phyloP scores from a whole-genome alignment of 2,888 invertebrate genomes.

The Oeneis ivallda region DNA sequence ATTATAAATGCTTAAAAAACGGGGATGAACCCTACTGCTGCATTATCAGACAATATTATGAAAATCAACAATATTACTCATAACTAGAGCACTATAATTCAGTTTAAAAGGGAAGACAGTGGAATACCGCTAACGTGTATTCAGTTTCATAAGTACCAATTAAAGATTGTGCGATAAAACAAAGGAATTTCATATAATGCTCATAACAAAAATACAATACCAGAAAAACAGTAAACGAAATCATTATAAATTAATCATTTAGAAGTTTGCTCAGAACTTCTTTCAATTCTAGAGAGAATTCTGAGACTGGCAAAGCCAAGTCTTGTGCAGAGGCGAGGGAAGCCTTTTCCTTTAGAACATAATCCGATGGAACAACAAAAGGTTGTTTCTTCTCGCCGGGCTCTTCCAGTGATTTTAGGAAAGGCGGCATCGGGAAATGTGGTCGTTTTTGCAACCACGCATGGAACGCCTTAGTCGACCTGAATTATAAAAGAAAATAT shows the following conservation, averaged over 20 bases:
- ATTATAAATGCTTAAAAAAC: neutral
- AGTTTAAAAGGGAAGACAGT: neutral
- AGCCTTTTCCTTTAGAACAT: slow-evolving; percentile 52
- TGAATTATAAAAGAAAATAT: slow-evolving; percentile 41
- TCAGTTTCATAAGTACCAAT: neutral
- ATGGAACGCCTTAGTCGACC: slow-evolving; percentile 72
- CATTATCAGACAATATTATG: slow-evolving; percentile 1
- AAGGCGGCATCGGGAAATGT: slow-evolving; percentile 64
- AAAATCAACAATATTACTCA: slow-evolving; percentile 3
- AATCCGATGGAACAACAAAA: slow-evolving; percentile 71
- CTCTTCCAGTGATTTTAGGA: slow-evolving; percentile 47
- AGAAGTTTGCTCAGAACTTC: slow-evolving; percentile 68
- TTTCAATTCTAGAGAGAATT: slow-evolving; percentile 67
- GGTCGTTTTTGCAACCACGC: slow-evolving; percentile 61
- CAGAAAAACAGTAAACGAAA: neutral
- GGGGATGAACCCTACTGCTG: slow-evolving; percentile 17
- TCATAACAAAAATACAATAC: neutral
- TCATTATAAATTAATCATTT: slow-evolving; percentile 45
- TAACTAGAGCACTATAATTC: neutral
- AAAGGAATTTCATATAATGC: neutral
- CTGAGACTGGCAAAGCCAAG: slow-evolving; percentile 66
- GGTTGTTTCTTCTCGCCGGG: slow-evolving; percentile 59
- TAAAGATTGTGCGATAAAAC: neutral
- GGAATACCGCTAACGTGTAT: neutral
- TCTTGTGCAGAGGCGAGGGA: slow-evolving; percentile 51